Evolutionary conservation across 2,113 vertebrate genomes (phyloP).

Genomic region (Crotalus horridus): DNA sequence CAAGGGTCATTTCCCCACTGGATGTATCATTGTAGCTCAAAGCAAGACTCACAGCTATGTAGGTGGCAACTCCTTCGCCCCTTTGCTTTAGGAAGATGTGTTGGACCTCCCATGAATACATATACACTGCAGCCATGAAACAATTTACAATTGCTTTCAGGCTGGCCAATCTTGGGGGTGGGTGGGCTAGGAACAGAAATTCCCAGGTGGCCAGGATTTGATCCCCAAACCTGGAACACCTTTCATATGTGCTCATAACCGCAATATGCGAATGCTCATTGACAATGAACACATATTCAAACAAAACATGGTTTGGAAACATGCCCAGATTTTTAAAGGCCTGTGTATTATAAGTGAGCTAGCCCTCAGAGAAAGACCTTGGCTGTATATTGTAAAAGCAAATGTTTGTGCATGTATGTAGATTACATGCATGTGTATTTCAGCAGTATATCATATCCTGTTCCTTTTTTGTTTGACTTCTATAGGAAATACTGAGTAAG

Average conservation of each 20-base stretch:
- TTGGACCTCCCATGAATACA: neutral
- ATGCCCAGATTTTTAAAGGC: neutral
- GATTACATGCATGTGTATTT: slow-evolving; percentile 17
- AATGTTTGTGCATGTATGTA: slow-evolving; percentile 14
- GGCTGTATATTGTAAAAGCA: slow-evolving; percentile 28
- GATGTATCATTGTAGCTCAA: neutral
- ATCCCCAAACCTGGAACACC: slow-evolving; percentile 14
- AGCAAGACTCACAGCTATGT: neutral
- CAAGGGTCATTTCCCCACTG: neutral
- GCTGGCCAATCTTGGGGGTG: neutral
- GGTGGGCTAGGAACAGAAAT: neutral
- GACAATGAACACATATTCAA: slow-evolving; percentile 18
- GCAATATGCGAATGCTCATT: slow-evolving; percentile 15
- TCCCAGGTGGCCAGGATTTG: neutral
- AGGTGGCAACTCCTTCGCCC: neutral
- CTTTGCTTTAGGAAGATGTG: neutral
- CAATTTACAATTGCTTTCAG: neutral
- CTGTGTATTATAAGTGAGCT: slow-evolving; percentile 48
- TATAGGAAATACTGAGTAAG: slow-evolving; percentile 6
- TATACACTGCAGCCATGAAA: neutral
- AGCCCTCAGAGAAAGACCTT: slow-evolving; percentile 34
- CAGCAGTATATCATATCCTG: neutral
- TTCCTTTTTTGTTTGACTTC: slow-evolving; percentile 37
- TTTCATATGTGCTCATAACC: slow-evolving; percentile 31
- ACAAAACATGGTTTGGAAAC: slow-evolving; percentile 37